Base-by-base conservation (phyloP, 1,140 invertebrate genomes). In the Chymomyza costata region DNA sequence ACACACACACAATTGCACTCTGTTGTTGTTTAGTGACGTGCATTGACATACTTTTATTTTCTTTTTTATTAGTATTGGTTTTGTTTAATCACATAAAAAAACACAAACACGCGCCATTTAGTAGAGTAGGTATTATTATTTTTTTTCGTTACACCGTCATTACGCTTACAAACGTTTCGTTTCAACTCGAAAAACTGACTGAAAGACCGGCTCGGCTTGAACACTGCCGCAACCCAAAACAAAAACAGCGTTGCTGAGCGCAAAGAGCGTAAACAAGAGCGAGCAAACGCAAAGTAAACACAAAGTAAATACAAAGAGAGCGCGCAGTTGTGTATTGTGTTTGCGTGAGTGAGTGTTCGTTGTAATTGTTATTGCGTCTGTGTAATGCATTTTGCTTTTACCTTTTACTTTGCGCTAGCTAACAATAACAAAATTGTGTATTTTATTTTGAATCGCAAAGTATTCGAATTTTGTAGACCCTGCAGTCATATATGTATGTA, bases 31-130 rank as follows among this genome's bases (percentile, higher is more conserved):
- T 15, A 38, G 32, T 3, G 15, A 37, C 11, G 14, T 43, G 37
- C 18, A 34, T 48, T 55, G 48, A 44, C 32, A 18, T 61, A 46
- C 40, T 17, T 31, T 50, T 57, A 16, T 14, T 41, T 49, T 56
- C 21, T n/a, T 37, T 2, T 16, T 37, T 21, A 54, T 48, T 25
- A 14, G 39, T 43, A 31, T 48, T 47, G 35, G 18, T 37, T 38
- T 31, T 8, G 25, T 48, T 44, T 35, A 25, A 44, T 68, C 39
- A 65, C 58, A 48, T 44, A 47, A 56, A 48, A 51, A 56, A 31
- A 61, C 58, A 61, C 52, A 55, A 61, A 61, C 44, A 40, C 70
- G 56, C 65, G 70, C 70, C 70, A 65, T 76, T 74, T 65, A 41
- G 41, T 45, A 41, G 57, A 39, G 55, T 31, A 41, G 15, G 31